Base-by-base conservation (phyloP, 2,888 invertebrate genomes). In the Oscheius myriophilus region DNA sequence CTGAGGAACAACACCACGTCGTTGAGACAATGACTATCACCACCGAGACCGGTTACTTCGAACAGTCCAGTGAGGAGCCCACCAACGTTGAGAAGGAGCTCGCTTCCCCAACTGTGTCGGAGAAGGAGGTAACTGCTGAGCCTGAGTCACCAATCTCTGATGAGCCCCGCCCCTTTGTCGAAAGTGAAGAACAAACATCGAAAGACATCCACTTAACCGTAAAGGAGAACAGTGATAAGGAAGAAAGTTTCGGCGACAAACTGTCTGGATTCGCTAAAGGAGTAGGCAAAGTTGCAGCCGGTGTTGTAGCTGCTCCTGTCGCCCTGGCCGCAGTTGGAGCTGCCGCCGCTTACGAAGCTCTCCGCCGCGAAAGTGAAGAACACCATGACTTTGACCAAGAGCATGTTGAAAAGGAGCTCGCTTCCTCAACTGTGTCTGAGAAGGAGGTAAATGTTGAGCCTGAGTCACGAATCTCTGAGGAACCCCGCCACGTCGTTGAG, bases 261-360 rank as follows among this genome's bases (percentile, higher is more conserved):
- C 18, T 64, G 25, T 11, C 46, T 18, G 69, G 69, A 0, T 69
- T 69, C 42, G 73, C 74, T 4, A 78, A 78, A 67, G 76, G 73
- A 49, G 75, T 75, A 33, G 80, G 80, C 65, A 70, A 72, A 70
- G 63, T 79, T 46, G 81, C 73, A 39, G 82, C 75, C 16, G 81
- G 77, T 61, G 75, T 78, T 41, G 63, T 77, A 12, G 63, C 53
- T 14, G 80, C 80, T 59, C 80, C 78, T 45, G 76, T 73, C 23
- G 80, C 75, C 52, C 67, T 76, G 9, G 76, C 73, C 45, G 80
- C 74, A 16, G 69, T 73, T 42, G 81, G 80, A 66, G 80, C 75
- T 1, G 70, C 71, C 26, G 68, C 69, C 11, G 77, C 62, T 21
- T 62, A 62, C 51, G 62, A 62, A n/a, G 45, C 43, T 42, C 25